Base-by-base conservation (phyloP, 2,113 vertebrate genomes). In the Macrotus californicus region DNA sequence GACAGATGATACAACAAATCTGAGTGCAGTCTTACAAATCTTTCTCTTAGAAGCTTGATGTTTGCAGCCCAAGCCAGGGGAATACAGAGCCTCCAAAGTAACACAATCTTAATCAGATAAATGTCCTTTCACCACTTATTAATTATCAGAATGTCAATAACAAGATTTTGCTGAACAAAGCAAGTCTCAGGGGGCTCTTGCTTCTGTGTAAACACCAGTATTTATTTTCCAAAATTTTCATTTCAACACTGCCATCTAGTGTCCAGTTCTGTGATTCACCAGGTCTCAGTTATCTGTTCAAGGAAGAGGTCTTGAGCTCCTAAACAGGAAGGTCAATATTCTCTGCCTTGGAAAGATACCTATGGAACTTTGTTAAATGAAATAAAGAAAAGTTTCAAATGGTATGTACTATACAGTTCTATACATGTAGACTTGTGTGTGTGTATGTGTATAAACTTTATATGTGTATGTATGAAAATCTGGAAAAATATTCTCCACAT, bases 191-290 rank as follows among this genome's bases (percentile, higher is more conserved):
- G 31, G 6, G 48, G 21, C 22, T 41, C 48, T 56, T 22, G 14
- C 50, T 80, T 9, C 59, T 36, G 3, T 9, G 15, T n/a, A 36
- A 43, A 34, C 7, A 0, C 77, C 14, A 31, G 15, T 19, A n/a
- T 12, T 87, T 77, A 7, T 85, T 89, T 94, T 77, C 85, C 31
- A 69, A 75, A 64, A 83, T 59, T 84, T 79, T 92, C 52, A 34
- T 93, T 93, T 94, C 96, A 96, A 96, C 50, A 73, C 15, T 1
- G 86, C 97, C 96, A 97, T 73, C 97, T 96, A 96, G 94, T 83
- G 97, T 72, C 73, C 83, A 91, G 22, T 48, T 69, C 29, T 18
- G 59, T 66, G 39, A 80, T 10, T 73, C 83, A 89, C 43, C 80
- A 75, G 43, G 59, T 2, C 56, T 88, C 41, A 0, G 24, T n/a